These are phyloP conservation scores for Simalia tracyae DNA, from an alignment of 2,797 vertebrate species.

Conservation along the genomic window DNA sequence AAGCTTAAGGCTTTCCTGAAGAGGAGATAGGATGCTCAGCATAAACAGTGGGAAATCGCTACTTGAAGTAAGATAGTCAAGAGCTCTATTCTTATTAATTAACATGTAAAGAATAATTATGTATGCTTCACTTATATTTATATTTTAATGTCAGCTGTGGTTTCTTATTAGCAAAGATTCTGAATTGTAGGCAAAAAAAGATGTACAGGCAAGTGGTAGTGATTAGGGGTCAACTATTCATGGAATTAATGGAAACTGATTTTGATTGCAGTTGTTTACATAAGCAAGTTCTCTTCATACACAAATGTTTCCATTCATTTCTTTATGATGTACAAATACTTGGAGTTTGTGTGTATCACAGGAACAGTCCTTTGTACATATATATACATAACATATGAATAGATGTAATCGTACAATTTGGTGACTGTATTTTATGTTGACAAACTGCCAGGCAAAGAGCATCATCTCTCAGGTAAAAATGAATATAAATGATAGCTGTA, in stretches of 20 bases:
- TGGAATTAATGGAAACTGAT: conserved; percentile 41
- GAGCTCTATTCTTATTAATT: conserved; percentile 20
- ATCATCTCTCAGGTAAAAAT: not conserved
- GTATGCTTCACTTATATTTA: conserved; percentile 19
- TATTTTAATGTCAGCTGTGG: conserved; percentile 28
- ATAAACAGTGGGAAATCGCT: conserved; percentile 4
- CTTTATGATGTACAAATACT: not conserved
- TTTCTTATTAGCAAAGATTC: conserved; percentile 37
- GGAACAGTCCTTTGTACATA: not conserved
- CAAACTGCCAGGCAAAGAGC: not conserved
- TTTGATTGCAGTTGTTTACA: conserved; percentile 1
- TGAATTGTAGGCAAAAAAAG: conserved; percentile 24
- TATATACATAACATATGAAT: not conserved
- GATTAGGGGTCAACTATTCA: conserved; percentile 26
- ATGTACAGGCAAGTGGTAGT: not conserved
- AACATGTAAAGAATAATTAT: not conserved
- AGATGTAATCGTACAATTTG: not conserved
- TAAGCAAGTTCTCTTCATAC: not conserved
- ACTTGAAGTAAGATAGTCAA: not conserved
- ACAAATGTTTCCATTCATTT: conserved; percentile 24
- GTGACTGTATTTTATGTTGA: not conserved
- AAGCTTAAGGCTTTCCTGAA: conserved; percentile 33
- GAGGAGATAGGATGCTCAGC: conserved; percentile 1
- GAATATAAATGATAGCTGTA: not conserved
- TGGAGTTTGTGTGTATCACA: not conserved